Percentiles rank a stretch among this genome's conserved stretches.
These are phyloP conservation scores for Phaedon cochleariae DNA, from an alignment of 2,888 invertebrate species.

Conservation along the genomic window DNA sequence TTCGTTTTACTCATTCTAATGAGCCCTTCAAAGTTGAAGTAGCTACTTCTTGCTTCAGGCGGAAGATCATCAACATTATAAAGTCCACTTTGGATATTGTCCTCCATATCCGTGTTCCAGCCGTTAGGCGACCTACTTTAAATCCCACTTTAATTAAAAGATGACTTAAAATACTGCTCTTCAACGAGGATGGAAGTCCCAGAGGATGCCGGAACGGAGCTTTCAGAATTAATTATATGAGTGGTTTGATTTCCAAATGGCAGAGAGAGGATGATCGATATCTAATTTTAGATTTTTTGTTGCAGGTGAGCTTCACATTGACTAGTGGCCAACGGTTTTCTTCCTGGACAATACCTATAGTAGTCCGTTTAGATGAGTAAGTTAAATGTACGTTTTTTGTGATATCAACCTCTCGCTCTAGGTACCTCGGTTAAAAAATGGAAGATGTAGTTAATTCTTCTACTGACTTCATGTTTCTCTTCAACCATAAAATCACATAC, in stretches of 20 bases:
- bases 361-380: slow-evolving; percentile 50
- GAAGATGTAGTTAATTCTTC: too few relatives aligned
- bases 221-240: slow-evolving; percentile 6
- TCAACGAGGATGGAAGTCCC: slow-evolving; percentile 16
- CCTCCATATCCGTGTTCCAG: neutral
- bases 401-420: slow-evolving; percentile 14
- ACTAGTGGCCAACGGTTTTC: slow-evolving; percentile 42
- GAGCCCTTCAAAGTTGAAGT: too few relatives aligned
- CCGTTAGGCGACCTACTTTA: slow-evolving; percentile 34
- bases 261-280: neutral
- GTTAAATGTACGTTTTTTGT: slow-evolving; percentile 46
- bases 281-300: slow-evolving; percentile 19
- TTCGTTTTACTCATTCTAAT: too few relatives aligned
- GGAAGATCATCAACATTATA: neutral
- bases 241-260: neutral
- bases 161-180: slow-evolving; percentile 46
- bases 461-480: too few relatives aligned
- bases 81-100: neutral
- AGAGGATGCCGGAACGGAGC: neutral
- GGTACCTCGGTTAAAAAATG: too few relatives aligned
- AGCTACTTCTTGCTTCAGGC: too few relatives aligned
- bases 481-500: too few relatives aligned
- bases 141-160: slow-evolving; percentile 51
- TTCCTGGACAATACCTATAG: slow-evolving; percentile 32
- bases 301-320: slow-evolving; percentile 43